These are phyloP conservation scores for Aramus guarauna DNA, from an alignment of 2,113 vertebrate species.

Conservation along the genomic window DNA sequence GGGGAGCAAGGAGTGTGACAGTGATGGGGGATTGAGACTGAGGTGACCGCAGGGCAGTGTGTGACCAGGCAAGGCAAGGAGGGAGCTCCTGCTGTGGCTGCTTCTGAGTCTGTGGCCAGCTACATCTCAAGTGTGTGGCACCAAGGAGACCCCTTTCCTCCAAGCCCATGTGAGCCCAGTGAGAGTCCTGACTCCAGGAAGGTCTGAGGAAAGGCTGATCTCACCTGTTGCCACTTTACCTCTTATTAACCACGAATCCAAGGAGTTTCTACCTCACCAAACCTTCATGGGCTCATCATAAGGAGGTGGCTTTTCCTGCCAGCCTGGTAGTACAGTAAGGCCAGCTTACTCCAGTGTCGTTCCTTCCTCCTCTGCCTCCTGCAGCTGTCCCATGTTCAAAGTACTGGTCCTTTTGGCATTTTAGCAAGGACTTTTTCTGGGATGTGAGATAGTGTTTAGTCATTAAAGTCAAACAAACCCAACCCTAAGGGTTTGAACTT, in stretches of 20 bases:
- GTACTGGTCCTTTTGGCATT: background rate
- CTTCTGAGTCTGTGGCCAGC: background rate
- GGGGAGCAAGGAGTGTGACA: background rate
- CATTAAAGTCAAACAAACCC: background rate
- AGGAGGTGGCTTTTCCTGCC: background rate
- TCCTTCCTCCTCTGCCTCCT: background rate
- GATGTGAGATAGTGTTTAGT: background rate
- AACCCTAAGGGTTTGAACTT: background rate
- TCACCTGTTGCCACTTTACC: background rate
- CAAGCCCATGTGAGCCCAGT: background rate
- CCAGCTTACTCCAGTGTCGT: background rate
- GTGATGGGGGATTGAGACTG: background rate
- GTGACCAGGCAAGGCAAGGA: background rate
- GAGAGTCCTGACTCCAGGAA: background rate
- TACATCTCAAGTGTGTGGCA: background rate
- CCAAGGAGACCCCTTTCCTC: background rate
- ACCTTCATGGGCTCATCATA: background rate
- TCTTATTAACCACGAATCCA: background rate
- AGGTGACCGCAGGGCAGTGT: fast-evolving
- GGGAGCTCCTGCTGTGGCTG: background rate
- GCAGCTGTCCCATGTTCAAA: background rate
- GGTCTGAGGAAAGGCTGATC: background rate
- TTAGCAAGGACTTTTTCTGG: background rate
- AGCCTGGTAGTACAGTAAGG: background rate
- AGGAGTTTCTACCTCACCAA: background rate